Percentiles rank a stretch among this genome's conserved stretches.
phyloP scores from a whole-genome alignment of 35 echinoderm and acorn worm species.

The Hemicentrotus pulcherrimus region DNA sequence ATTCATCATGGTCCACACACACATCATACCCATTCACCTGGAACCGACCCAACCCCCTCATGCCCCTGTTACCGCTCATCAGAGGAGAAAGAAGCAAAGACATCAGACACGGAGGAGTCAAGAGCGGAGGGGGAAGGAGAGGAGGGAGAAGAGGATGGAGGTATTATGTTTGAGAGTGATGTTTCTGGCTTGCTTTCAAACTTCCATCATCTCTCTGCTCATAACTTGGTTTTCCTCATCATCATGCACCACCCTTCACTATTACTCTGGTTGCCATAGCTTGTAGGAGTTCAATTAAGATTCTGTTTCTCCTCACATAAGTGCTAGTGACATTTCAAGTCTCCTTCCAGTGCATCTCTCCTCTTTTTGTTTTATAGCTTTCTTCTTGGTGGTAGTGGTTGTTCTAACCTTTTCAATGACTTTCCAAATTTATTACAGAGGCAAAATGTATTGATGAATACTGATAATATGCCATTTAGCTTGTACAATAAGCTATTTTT shows the following conservation, averaged over 20 bases:
- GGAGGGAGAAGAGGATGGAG: constrained; percentile 35
- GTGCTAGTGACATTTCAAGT: background rate
- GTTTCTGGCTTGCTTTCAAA: background rate
- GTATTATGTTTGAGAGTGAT: constrained; percentile 35
- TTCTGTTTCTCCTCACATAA: background rate
- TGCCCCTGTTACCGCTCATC: background rate
- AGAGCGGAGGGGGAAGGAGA: constrained; percentile 48
- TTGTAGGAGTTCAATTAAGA: background rate
- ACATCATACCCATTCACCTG: background rate
- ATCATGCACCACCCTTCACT: background rate
- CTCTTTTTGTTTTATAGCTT: background rate
- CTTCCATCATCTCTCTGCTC: background rate
- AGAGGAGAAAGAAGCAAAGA: constrained; percentile 65
- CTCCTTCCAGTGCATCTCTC: background rate
- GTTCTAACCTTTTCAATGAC: background rate
- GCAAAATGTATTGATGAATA: background rate
- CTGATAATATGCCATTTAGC: no score
- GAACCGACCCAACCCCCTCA: background rate
- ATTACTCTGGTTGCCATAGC: background rate
- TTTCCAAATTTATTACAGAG: background rate
- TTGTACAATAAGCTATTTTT: no score
- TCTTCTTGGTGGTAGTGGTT: background rate
- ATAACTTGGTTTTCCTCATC: background rate
- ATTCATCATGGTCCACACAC: background rate
- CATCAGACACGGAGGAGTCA: constrained; percentile 51